Evolutionary conservation across 1,140 invertebrate genomes (phyloP).

Genomic region (Stegodyphus mimosarum): DNA sequence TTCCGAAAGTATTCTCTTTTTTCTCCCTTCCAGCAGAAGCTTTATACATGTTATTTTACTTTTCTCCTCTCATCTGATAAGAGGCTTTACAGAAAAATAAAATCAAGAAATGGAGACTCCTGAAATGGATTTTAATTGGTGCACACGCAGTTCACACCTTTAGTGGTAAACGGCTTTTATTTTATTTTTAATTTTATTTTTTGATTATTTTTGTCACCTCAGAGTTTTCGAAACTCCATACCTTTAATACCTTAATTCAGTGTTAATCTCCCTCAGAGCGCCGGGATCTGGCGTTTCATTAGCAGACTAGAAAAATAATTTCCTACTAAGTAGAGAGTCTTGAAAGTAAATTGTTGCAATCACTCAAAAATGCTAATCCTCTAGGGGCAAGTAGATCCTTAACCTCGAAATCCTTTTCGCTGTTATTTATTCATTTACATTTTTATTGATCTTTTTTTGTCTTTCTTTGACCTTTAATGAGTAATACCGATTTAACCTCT

Average conservation of each 20-base stretch:
- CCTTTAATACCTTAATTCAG: slow-evolving; percentile 12
- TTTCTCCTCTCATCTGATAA: neutral
- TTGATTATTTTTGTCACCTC: slow-evolving; percentile 31
- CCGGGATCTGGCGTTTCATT: slow-evolving; percentile 25
- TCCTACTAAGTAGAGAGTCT: slow-evolving; percentile 12
- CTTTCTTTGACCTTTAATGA: neutral
- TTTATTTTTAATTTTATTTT: neutral
- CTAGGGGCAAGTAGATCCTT: slow-evolving; percentile 32
- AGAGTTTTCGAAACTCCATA: neutral
- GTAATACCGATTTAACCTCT: too few species aligned
- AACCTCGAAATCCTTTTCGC: slow-evolving; percentile 30
- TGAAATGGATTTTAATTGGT: slow-evolving; percentile 2
- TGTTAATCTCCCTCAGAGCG: slow-evolving; percentile 17
- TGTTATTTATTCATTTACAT: slow-evolving; percentile 34
- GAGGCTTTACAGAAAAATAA: neutral
- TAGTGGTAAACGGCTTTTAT: neutral
- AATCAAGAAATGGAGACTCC: slow-evolving; percentile 1
- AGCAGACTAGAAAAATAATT: slow-evolving; percentile 18
- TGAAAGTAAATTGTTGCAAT: slow-evolving; percentile 36
- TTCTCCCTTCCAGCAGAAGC: neutral
- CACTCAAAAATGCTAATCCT: slow-evolving; percentile 46
- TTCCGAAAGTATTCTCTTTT: neutral
- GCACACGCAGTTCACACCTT: neutral
- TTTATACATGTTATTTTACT: neutral
- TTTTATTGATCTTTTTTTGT: slow-evolving; percentile 1